phyloP scores from a whole-genome alignment of 2,797 vertebrate species.

The Pachyuromys duprasi region DNA sequence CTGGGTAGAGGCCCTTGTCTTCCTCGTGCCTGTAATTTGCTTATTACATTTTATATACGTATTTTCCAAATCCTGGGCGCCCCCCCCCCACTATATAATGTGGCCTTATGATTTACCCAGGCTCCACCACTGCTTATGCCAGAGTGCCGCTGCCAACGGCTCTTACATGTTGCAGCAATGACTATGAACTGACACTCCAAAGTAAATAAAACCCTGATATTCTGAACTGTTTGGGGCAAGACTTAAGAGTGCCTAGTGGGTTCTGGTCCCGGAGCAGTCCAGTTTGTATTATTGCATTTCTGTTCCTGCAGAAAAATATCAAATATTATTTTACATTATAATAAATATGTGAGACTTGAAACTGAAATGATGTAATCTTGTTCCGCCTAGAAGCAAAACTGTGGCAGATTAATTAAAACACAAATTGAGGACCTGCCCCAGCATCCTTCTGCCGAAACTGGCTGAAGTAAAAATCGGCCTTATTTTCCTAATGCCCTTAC shows the following conservation, averaged over 20 bases:
- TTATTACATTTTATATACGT: background rate
- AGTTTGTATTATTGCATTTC: background rate
- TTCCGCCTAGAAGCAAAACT: background rate
- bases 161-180: background rate
- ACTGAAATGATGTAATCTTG: background rate
- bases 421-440: background rate
- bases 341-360: background rate
- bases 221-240: constrained; percentile 3
- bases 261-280: background rate
- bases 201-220: constrained; percentile 26
- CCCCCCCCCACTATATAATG: too few species aligned
- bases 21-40: background rate
- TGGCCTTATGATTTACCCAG: background rate
- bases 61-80: background rate
- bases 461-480: constrained; percentile 10
- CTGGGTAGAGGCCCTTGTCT: constrained; percentile 18
- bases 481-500: constrained; percentile 39
- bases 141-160: background rate
- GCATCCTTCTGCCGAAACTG: background rate
- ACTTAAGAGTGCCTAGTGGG: background rate
- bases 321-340: background rate
- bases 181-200: background rate
- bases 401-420: background rate
- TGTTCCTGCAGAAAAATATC: background rate
- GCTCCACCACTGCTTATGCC: background rate